These are phyloP conservation scores for Calameuta filiformis DNA, from an alignment of 2,888 invertebrate species.

Conservation along the genomic window DNA sequence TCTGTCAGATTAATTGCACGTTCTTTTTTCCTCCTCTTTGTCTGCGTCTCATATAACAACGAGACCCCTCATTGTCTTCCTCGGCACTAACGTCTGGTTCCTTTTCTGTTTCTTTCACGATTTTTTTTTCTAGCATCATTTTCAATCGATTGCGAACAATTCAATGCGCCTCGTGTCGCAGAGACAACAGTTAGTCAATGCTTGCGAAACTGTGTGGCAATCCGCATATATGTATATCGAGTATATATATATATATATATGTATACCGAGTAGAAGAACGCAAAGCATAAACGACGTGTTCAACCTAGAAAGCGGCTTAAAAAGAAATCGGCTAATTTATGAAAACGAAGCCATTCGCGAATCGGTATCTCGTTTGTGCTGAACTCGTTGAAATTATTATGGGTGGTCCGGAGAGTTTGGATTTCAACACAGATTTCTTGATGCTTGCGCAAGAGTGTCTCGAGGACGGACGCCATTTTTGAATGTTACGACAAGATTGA, in stretches of 20 bases:
- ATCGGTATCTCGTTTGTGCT: not conserved
- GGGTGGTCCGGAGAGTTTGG: not conserved
- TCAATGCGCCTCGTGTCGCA: not conserved
- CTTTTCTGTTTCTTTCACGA: not conserved
- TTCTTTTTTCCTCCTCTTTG: not conserved
- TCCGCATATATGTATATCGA: not conserved
- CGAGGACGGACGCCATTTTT: not conserved
- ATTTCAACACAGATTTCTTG: not conserved
- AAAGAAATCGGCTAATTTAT: not conserved
- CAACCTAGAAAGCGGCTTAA: not conserved
- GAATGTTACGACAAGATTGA: not conserved
- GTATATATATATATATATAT: not conserved
- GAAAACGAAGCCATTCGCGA: not conserved
- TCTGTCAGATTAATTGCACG: slow-evolving; percentile 56
- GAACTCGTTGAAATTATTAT: not conserved
- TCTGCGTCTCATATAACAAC: not conserved
- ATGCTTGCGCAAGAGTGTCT: not conserved
- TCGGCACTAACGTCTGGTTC: not conserved
- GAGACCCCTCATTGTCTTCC: not conserved
- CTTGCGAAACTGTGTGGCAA: not conserved
- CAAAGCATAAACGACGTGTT: not conserved
- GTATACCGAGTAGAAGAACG: not conserved
- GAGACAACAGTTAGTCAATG: not conserved
- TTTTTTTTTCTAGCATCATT: not conserved
- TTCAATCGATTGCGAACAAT: not conserved